These are phyloP conservation scores for Noctua comes DNA, from an alignment of 2,888 invertebrate species.

Conservation along the genomic window DNA sequence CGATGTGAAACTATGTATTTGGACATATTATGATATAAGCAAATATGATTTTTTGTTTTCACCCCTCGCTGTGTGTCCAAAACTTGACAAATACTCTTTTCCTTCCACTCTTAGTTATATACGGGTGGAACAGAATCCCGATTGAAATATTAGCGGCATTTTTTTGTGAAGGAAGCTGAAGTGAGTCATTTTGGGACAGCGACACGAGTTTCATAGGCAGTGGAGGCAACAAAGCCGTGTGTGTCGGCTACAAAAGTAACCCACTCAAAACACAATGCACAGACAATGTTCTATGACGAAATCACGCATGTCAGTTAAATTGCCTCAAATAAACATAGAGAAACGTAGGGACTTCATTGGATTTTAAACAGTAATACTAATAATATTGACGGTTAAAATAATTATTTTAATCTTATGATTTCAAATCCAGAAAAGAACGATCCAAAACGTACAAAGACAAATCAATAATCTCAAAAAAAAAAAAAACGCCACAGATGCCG, in stretches of 20 bases:
- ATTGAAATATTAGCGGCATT: not conserved
- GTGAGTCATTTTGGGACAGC: not conserved
- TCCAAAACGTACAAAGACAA: not conserved
- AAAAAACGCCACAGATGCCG: not conserved
- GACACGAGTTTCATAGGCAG: not conserved
- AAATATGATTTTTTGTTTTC: not conserved
- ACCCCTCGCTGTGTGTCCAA: not conserved
- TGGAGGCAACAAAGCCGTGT: too few species aligned
- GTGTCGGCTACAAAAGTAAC: too few species aligned
- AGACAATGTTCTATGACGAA: too few species aligned
- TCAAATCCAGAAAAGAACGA: not conserved
- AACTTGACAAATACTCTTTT: not conserved
- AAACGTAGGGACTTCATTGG: not conserved
- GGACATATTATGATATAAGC: not conserved
- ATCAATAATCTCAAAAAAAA: not conserved
- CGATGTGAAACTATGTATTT: not conserved
- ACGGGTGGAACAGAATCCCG: not conserved
- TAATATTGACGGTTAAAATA: not conserved
- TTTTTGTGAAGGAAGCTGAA: not conserved
- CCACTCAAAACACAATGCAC: too few species aligned
- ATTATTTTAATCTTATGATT: too few species aligned
- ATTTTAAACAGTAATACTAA: not conserved
- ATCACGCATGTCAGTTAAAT: not conserved
- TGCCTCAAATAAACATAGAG: not conserved
- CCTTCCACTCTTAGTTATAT: not conserved